Evolutionary conservation across 2,797 vertebrate species (phyloP).

Genomic region (Siniperca obscura): DNA sequence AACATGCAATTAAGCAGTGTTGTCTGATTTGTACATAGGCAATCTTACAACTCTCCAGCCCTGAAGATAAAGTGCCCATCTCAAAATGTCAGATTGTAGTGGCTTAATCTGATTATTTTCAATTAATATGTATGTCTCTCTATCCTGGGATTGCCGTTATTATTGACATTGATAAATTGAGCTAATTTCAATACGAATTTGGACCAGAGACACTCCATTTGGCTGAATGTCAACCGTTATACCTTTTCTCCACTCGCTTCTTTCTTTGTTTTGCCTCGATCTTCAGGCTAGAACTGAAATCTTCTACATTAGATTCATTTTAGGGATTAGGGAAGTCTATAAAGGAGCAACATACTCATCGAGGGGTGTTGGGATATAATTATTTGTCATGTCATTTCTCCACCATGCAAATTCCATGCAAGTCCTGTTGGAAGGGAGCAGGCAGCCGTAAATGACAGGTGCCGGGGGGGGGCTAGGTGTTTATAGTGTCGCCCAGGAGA

Average conservation of each 20-base stretch:
- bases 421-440: slow-evolving; percentile 90
- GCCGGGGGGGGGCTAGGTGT: slow-evolving; percentile 88
- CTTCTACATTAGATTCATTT: slow-evolving; percentile 78
- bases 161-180: slow-evolving; percentile 99
- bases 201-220: slow-evolving; percentile 92
- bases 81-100: slow-evolving; percentile 96
- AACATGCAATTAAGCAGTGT: slow-evolving; percentile 99
- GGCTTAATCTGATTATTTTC: slow-evolving; percentile 99
- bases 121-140: slow-evolving; percentile 99
- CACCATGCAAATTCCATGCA: slow-evolving; percentile 87
- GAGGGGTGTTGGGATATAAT: slow-evolving; percentile 91
- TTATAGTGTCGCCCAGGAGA: slow-evolving; percentile 90
- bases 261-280: slow-evolving; percentile 30
- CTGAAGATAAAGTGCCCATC: slow-evolving; percentile 98
- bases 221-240: slow-evolving; percentile 90
- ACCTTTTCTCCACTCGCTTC: slow-evolving; percentile 43
- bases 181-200: slow-evolving; percentile 92
- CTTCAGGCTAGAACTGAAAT: slow-evolving; percentile 40
- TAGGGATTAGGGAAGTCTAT: slow-evolving; percentile 86
- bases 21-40: slow-evolving; percentile 89
- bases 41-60: slow-evolving; percentile 85
- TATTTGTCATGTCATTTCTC: slow-evolving; percentile 91
- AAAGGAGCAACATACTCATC: slow-evolving; percentile 87
- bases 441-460: slow-evolving; percentile 92
- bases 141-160: slow-evolving; percentile 88